Evolutionary conservation across 2,113 vertebrate species (phyloP), one percentile per base, ranked within the genome.

Genomic region (Nothocercus nigrocapillus): DNA sequence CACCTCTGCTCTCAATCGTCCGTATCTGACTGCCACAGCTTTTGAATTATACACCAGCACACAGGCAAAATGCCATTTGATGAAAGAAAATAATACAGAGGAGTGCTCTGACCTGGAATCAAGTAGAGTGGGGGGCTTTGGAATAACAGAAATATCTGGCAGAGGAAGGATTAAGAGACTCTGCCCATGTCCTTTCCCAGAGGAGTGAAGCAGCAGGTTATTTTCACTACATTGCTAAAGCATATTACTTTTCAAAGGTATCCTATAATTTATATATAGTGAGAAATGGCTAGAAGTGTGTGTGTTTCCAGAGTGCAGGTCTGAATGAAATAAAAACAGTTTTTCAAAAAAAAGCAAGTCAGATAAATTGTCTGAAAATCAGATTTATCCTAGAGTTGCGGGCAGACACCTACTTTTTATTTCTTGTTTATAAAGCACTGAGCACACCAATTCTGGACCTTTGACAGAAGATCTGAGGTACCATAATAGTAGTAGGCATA

Each of bases 111-210:
- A 61, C 54, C 38, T 72, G 77, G 90, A 83, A 90, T 28, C 1
- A 1, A 90, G 70, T 22, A 30, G 36, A 74, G 38, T 54, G 61
- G 51, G 40, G 61, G 72, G 17, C 81, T 94, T 92, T 88, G 62
- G 67, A 94, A 68, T 85, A 87, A 82, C 78, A 78, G 78, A n/a
- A 96, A 59, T 88, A 81, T 67, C 64, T 80, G 68, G 72, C 49
- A n/a, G 64, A 44, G 47, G 70, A 88, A 76, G 36, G 24, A 90
- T 92, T 91, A 78, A 54, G 45, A 81, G 73, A 38, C 81, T 49
- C 56, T 64, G 18, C 44, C 85, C n/a, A 20, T 78, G 28, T 16
- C 45, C 80, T 73, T 94, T 67, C 49, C 81, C 74, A 63, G 51
- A 82, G 83, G 68, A 75, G 73, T 88, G 78, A 88, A 70, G 21